Percentiles rank a stretch among this genome's conserved stretches.
phyloP scores from a whole-genome alignment of 2,888 invertebrate species.

The Pseudanteris insignis region DNA sequence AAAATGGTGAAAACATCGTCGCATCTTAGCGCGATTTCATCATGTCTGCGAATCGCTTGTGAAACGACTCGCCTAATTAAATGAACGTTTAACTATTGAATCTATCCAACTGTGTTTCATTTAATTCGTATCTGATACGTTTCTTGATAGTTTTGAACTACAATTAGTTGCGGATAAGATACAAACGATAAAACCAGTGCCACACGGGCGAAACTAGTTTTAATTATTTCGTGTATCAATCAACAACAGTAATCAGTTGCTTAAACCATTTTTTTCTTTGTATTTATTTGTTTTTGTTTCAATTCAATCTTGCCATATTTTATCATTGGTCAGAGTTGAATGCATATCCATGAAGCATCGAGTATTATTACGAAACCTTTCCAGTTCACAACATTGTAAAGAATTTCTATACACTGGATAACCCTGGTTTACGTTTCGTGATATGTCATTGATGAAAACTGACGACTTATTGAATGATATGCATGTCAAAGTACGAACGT shows the following conservation, averaged over 20 bases:
- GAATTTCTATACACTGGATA: background rate
- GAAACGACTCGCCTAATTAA: no score
- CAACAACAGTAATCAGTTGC: background rate
- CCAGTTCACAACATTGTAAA: background rate
- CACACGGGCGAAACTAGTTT: no score
- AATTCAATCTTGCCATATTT: constrained; percentile 1
- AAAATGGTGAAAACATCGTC: constrained; percentile 2
- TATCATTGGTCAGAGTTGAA: constrained; percentile 6
- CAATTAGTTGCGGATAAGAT: no score
- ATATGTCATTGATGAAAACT: background rate
- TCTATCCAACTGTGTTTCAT: no score
- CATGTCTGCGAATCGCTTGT: background rate
- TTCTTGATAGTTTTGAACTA: no score
- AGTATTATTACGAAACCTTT: constrained; percentile 1
- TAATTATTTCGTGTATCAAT: background rate
- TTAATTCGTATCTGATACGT: no score
- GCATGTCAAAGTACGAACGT: no score
- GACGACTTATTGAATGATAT: no score
- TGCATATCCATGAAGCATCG: background rate
- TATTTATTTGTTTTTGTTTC: background rate
- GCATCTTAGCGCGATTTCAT: background rate
- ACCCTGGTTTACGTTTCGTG: background rate
- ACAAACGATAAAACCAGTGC: no score
- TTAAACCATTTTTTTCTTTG: no score
- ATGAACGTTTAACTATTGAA: no score